A percentile compares a stretch with the other conserved stretches of the same genome.
Conservation (phyloP, 2,888 invertebrate species). For the Seira sanloemensis region DNA sequence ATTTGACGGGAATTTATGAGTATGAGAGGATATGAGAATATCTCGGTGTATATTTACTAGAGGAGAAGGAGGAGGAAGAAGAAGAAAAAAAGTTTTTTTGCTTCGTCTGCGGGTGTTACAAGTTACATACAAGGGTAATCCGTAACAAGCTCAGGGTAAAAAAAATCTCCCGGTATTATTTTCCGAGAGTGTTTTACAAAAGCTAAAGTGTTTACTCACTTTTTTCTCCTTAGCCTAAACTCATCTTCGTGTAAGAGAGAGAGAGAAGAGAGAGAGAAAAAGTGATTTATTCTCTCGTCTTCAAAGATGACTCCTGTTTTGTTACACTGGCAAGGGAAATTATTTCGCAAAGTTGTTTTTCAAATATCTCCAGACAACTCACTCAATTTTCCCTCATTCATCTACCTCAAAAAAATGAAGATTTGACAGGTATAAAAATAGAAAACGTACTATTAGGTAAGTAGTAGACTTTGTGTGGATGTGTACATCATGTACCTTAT, state of each 20-base stretch:
- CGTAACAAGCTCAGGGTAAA: neutral
- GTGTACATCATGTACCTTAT: too few species aligned
- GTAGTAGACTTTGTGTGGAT: neutral
- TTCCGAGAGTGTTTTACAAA: neutral
- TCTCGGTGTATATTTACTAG: neutral
- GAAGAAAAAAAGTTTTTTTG: too few species aligned
- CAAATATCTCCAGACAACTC: slow-evolving; percentile 13
- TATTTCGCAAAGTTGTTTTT: slow-evolving; percentile 8
- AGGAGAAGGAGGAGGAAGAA: too few species aligned
- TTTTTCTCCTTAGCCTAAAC: neutral
- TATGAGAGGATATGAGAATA: neutral
- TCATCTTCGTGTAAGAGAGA: too few species aligned
- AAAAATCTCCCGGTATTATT: neutral
- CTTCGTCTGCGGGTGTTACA: too few species aligned
- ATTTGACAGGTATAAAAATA: slow-evolving; percentile 60
- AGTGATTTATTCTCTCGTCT: neutral
- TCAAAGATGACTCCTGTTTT: slow-evolving; percentile 9
- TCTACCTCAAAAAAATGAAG: slow-evolving; percentile 33
- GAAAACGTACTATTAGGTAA: slow-evolving; percentile 42
- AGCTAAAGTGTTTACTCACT: slow-evolving; percentile 13
- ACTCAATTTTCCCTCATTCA: slow-evolving; percentile 53
- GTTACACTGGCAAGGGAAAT: neutral
- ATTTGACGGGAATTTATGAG: slow-evolving; percentile 38
- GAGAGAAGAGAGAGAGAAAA: too few species aligned
- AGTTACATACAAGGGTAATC: slow-evolving; percentile 11